Percentiles rank a stretch among this genome's conserved stretches.
phyloP scores from a whole-genome alignment of 1,140 invertebrate genomes.

The Stegodyphus dumicola region DNA sequence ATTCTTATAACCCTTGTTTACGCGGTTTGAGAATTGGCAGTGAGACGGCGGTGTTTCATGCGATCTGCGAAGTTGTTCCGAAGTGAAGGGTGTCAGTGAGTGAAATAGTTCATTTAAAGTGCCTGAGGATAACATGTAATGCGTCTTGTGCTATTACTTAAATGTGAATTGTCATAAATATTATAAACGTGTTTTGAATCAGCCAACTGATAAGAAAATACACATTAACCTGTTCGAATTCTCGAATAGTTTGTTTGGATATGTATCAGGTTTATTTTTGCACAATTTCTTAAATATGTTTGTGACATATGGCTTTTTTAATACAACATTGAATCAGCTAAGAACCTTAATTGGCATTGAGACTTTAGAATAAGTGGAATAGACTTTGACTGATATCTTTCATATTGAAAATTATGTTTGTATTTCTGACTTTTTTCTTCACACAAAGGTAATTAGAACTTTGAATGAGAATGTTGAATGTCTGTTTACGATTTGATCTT shows the following conservation, averaged over 20 bases:
- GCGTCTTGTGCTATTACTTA: background rate
- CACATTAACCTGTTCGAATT: background rate
- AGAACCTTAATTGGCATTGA: background rate
- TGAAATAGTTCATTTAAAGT: background rate
- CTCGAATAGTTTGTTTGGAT: too few species aligned
- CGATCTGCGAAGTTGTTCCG: background rate
- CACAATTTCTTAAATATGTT: too few species aligned
- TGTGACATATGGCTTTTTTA: too few species aligned
- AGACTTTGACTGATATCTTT: background rate
- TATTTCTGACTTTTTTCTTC: background rate
- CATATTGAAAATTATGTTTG: too few species aligned
- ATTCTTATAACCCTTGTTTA: background rate
- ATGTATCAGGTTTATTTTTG: too few species aligned
- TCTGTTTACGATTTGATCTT: background rate
- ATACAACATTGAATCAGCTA: background rate
- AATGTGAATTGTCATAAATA: background rate
- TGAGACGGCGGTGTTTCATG: background rate
- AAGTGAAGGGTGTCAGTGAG: background rate
- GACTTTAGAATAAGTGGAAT: background rate
- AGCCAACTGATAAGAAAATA: background rate
- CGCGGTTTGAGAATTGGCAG: background rate
- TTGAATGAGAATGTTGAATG: background rate
- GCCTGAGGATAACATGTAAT: background rate
- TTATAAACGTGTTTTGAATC: background rate
- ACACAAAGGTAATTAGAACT: background rate